phyloP scores from a whole-genome alignment of 1,140 invertebrate genomes.

The Bradysia coprophila region DNA sequence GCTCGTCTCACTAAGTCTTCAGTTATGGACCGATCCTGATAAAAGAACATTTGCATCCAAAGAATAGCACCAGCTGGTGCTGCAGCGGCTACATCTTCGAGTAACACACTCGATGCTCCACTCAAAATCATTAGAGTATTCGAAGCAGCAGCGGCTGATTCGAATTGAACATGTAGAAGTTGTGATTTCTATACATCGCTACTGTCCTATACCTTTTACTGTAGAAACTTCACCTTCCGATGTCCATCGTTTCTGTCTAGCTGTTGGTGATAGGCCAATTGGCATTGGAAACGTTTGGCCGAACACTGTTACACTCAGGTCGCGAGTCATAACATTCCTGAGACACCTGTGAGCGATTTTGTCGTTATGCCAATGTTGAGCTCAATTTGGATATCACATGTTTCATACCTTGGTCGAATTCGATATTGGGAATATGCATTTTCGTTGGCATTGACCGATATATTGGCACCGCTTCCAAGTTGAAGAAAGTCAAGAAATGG shows the following conservation, averaged over 20 bases:
- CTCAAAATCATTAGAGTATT: background rate
- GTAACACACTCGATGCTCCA: background rate
- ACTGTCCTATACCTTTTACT: background rate
- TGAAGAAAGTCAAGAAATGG: no score
- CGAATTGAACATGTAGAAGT: background rate
- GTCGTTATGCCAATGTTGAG: constrained; percentile 65
- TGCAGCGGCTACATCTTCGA: constrained; percentile 41
- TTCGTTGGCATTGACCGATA: no score
- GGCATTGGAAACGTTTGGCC: constrained; percentile 57
- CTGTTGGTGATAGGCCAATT: constrained; percentile 74
- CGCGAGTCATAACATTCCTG: constrained; percentile 36
- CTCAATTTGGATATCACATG: no score
- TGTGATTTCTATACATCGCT: background rate
- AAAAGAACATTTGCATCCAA: constrained; percentile 87
- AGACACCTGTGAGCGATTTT: constrained; percentile 59
- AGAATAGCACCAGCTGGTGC: constrained; percentile 55
- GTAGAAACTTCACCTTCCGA: constrained; percentile 53
- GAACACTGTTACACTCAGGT: constrained; percentile 41
- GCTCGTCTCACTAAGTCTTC: constrained; percentile 54
- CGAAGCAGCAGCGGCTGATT: background rate
- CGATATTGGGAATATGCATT: no score
- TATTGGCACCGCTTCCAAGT: no score
- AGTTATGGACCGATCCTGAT: constrained; percentile 44
- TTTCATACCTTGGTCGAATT: no score
- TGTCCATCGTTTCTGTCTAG: constrained; percentile 87